Conservation (phyloP, 2,797 vertebrate species). For the Cryptoprocta ferox region DNA sequence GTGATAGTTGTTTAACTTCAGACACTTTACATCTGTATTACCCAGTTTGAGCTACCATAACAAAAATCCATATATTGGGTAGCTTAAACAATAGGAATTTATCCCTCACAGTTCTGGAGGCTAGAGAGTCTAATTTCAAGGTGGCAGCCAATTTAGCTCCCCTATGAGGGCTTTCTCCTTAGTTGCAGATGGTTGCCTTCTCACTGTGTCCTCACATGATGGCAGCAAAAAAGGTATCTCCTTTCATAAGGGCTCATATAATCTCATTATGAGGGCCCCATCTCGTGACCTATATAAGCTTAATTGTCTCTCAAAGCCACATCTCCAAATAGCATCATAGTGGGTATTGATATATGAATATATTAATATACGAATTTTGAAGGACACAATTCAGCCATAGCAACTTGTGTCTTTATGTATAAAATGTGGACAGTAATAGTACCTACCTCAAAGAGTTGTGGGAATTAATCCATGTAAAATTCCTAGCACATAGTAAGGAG, state of each 20-base stretch:
- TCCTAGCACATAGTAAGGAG: neutral
- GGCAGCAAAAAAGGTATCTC: neutral
- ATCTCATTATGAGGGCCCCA: neutral
- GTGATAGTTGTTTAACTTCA: neutral
- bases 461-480: neutral
- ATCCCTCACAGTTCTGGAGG: neutral
- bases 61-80: neutral
- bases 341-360: neutral
- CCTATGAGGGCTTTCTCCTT: neutral
- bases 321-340: neutral
- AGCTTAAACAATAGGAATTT: neutral
- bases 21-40: neutral
- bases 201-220: neutral
- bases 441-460: neutral
- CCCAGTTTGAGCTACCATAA: neutral
- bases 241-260: neutral
- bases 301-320: neutral
- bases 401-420: neutral
- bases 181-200: neutral
- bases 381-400: neutral
- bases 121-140: neutral
- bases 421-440: neutral
- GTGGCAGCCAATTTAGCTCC: neutral
- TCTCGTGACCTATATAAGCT: neutral
- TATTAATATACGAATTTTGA: neutral